phyloP scores from a whole-genome alignment of 2,888 invertebrate species.

The Troides aeacus region DNA sequence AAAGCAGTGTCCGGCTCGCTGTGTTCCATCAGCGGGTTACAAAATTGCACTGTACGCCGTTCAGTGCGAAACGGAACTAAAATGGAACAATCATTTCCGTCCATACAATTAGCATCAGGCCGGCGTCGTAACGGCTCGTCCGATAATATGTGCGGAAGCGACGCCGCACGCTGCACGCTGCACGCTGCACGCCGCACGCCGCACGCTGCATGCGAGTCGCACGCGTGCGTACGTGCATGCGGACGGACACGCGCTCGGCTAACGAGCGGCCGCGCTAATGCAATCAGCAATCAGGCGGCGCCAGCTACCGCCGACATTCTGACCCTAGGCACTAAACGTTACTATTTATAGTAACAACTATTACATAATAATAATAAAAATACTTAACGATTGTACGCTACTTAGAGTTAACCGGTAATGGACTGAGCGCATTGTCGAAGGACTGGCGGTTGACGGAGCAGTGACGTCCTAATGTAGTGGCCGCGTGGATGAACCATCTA shows the following conservation, averaged over 20 bases:
- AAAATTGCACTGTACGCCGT: neutral
- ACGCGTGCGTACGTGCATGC: conserved; percentile 8
- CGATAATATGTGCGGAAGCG: conserved; percentile 8
- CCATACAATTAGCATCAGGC: conserved; percentile 14
- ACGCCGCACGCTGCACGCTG: neutral
- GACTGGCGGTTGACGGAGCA: too few species aligned
- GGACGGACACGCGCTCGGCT: conserved; percentile 24
- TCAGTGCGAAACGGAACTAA: neutral
- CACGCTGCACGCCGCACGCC: neutral
- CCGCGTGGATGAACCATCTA: too few species aligned
- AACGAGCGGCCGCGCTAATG: conserved; percentile 35
- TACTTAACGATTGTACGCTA: too few species aligned
- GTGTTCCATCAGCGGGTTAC: neutral
- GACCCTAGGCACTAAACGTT: neutral
- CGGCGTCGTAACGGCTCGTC: neutral
- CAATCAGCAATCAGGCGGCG: conserved; percentile 38
- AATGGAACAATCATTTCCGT: conserved; percentile 8
- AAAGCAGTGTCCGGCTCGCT: too few species aligned
- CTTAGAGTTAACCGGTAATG: too few species aligned
- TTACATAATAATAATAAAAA: neutral
- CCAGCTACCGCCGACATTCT: conserved; percentile 8
- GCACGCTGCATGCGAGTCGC: neutral
- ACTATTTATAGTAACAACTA: neutral
- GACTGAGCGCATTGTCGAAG: too few species aligned
- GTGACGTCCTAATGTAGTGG: too few species aligned